Percentiles rank a stretch among this genome's conserved stretches.
These are phyloP conservation scores for Jordanella pulchra DNA, from an alignment of 2,797 vertebrate genomes.

Conservation along the genomic window DNA sequence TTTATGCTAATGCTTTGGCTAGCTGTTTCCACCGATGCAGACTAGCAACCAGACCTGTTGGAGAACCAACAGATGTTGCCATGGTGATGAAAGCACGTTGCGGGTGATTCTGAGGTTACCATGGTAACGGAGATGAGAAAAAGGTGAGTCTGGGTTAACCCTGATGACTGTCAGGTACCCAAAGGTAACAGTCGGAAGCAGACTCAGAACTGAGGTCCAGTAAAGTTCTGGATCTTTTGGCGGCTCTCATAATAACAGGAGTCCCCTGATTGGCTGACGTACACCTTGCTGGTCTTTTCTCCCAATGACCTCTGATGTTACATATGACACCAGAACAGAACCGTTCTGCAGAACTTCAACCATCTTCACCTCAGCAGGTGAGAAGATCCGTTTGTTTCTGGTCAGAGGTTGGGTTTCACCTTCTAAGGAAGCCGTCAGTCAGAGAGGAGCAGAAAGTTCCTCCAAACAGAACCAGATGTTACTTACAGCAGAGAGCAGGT, in stretches of 20 bases:
- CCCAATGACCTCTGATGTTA: too few species aligned
- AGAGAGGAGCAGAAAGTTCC: background rate
- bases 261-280: background rate
- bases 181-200: too few species aligned
- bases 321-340: background rate
- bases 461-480: background rate
- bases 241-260: too few species aligned
- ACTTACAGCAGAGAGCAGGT: constrained; percentile 71
- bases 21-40: too few species aligned
- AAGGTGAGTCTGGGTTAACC: background rate
- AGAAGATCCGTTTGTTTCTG: too few species aligned
- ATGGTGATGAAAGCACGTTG: too few species aligned
- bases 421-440: background rate
- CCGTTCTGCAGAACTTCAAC: background rate
- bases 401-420: background rate
- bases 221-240: background rate
- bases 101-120: background rate
- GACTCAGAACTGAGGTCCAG: background rate
- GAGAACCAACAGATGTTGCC: background rate
- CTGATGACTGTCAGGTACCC: too few species aligned
- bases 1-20: too few species aligned
- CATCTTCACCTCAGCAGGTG: background rate
- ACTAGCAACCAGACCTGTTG: background rate
- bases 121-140: too few species aligned
- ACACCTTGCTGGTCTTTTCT: too few species aligned